Base-by-base conservation (phyloP, 1,140 invertebrate genomes). In the Phthorimaea operculella region DNA sequence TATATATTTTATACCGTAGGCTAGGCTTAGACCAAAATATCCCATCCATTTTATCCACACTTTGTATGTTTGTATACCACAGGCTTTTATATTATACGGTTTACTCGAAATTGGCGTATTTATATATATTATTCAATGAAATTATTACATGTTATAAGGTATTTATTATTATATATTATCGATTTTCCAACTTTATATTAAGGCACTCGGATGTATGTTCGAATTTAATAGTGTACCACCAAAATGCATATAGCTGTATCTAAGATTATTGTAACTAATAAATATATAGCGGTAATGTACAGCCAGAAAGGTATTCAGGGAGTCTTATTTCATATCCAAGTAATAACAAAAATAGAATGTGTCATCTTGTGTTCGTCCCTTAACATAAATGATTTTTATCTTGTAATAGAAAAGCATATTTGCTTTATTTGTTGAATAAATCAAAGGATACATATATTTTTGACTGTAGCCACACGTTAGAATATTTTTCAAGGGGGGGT, bases 1-100 rank as follows among this genome's bases (percentile, higher is more conserved):
- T 49, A 59, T 59, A 59, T 51, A 44, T 59, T 54, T 51, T 59
- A 14, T 62, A 62, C 60, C 36, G 47, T 62, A 62, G 57, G 53
- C 47, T 62, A 62, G 60, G 53, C 51, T 33, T 58, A 57, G 53
- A 56, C 59, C 59, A 60, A 60, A 57, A n/a, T 11, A 54, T 51
- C 60, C 60, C 57, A 55, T 62, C 60, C 60, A 62, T 54, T 59
- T 55, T 62, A 36, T 34, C 48, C 14, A 49, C 36, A 50, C 34
- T 51, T 45, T 52, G 17, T 57, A 57, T 57, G 39, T 56, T 28
- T n/a, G n/a, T 51, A 56, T 56, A 56, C 52, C 44, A 47, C 44
- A 17, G 3, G 4, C 6, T 1, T 16, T n/a, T 47, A 15, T 47
- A 15, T 15, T 28, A 51, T 12, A 8, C 49, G 28, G 7, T 51